These are phyloP conservation scores for Ptychodera flava DNA, from an alignment of 35 echinoderm and acorn worm genomes.

Conservation along the genomic window DNA sequence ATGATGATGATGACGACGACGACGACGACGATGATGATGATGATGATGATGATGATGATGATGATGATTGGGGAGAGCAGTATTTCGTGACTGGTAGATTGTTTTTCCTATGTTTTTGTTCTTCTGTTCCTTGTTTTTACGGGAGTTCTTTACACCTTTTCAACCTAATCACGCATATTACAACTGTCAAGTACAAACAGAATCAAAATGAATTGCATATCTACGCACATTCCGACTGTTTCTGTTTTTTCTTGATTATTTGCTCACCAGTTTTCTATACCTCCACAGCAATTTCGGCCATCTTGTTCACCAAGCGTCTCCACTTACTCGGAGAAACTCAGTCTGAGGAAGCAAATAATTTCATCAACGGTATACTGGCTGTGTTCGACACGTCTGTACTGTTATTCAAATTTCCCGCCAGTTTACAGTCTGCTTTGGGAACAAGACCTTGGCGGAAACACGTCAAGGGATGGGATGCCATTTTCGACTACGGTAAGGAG, in stretches of 20 bases:
- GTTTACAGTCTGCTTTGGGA: neutral
- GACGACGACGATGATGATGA: too few species aligned
- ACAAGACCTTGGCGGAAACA: neutral
- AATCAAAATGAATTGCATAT: too few species aligned
- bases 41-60: too few species aligned
- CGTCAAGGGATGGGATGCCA: neutral
- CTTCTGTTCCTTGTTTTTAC: too few species aligned
- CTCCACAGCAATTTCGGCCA: neutral
- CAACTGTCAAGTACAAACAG: too few species aligned
- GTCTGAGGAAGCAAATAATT: neutral
- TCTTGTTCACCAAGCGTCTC: neutral
- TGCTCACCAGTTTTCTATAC: neutral
- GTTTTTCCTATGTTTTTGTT: too few species aligned
- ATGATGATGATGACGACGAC: too few species aligned
- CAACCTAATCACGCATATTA: too few species aligned
- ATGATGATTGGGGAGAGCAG: too few species aligned
- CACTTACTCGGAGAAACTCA: neutral
- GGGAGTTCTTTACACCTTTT: too few species aligned
- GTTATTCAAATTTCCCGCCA: neutral
- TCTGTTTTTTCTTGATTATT: neutral
- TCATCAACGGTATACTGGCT: neutral
- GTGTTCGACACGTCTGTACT: neutral
- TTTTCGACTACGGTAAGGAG: neutral
- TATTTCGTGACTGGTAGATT: too few species aligned
- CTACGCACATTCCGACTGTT: too few species aligned